phyloP scores from a whole-genome alignment of 2,797 vertebrate genomes.

The Vultur gryphus region DNA sequence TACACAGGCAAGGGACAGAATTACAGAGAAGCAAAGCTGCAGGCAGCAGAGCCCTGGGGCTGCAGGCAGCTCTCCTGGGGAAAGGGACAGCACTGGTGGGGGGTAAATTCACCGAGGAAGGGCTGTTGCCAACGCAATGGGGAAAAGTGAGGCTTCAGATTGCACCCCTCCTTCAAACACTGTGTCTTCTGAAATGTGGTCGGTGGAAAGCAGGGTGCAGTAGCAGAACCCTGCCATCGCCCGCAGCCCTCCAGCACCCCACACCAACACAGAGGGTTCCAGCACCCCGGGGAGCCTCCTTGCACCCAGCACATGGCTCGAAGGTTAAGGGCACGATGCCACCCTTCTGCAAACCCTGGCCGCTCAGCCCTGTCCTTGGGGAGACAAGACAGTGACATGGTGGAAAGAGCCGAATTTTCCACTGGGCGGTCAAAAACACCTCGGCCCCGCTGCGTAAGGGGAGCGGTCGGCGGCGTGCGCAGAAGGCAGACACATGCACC shows the following conservation, averaged over 20 bases:
- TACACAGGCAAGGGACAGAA: neutral
- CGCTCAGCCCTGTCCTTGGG: neutral
- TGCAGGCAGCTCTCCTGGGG: neutral
- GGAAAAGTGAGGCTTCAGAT: neutral
- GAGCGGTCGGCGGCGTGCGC: fast-evolving
- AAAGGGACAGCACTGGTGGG: fast-evolving
- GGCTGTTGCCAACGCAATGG: fast-evolving
- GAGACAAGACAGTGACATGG: fast-evolving
- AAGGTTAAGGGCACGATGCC: fast-evolving
- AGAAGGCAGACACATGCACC: neutral
- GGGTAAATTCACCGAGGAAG: neutral
- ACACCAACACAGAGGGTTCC: neutral
- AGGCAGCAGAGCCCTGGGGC: neutral
- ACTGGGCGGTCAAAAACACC: neutral
- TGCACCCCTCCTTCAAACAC: neutral
- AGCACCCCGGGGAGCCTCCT: fast-evolving
- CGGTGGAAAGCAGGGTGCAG: neutral
- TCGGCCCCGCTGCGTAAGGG: fast-evolving
- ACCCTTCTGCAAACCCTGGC: neutral
- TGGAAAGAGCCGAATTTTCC: neutral
- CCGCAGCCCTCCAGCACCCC: neutral
- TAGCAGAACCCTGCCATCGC: fast-evolving
- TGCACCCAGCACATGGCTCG: neutral
- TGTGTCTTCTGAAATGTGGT: fast-evolving
- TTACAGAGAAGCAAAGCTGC: neutral